Percentiles rank a stretch among this genome's conserved stretches.
Evolutionary conservation across 2,113 vertebrate species (phyloP).

Genomic region (Toxostoma redivivum): DNA sequence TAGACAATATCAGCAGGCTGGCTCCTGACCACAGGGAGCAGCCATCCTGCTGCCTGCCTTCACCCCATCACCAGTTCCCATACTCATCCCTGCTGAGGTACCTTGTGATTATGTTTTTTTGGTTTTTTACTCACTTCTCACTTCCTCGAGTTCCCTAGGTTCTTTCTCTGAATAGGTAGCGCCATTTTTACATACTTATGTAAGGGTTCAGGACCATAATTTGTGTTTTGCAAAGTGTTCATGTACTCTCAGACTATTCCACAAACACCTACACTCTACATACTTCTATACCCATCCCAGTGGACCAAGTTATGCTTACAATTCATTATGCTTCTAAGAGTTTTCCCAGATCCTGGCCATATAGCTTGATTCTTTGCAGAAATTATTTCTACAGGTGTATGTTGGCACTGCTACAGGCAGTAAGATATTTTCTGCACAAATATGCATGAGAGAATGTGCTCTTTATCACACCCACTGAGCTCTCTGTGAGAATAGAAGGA

Average conservation of each 20-base stretch:
- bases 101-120: background rate
- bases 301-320: background rate
- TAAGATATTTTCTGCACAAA: background rate
- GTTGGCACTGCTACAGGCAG: background rate
- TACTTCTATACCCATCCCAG: background rate
- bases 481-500: background rate
- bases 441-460: background rate
- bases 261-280: background rate
- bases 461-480: background rate
- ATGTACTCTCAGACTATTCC: background rate
- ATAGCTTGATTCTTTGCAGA: background rate
- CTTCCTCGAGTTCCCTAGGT: background rate
- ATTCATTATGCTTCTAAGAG: background rate
- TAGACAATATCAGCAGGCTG: background rate
- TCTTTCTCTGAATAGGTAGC: background rate
- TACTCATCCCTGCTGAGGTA: background rate
- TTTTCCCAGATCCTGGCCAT: background rate
- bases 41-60: background rate
- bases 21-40: background rate
- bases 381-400: background rate
- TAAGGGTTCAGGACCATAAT: background rate
- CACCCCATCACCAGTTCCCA: background rate
- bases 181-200: background rate
- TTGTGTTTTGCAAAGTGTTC: background rate
- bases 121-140: background rate